These are phyloP conservation scores for Sorex araneus DNA, from an alignment of 2,113 vertebrate species.

Conservation along the genomic window DNA sequence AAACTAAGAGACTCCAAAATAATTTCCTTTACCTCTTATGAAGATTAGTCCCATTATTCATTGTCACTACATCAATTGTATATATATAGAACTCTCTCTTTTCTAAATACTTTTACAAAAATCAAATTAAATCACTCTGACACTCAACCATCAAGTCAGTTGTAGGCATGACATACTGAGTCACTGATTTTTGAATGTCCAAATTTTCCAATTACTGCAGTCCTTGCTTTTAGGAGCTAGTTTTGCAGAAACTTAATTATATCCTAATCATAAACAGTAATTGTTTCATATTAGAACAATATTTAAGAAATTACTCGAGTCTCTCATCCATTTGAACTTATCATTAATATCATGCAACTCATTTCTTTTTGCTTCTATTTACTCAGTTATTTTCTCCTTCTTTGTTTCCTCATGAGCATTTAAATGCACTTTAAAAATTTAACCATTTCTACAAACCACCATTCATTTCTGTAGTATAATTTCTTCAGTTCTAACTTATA, in stretches of 20 bases:
- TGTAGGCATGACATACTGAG: conserved; percentile 50
- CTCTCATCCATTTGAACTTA: conserved; percentile 53
- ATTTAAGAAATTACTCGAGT: conserved; percentile 74
- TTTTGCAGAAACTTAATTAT: conserved; percentile 74
- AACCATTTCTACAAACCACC: not conserved
- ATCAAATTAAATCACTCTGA: conserved; percentile 63
- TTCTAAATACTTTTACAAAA: conserved; percentile 57
- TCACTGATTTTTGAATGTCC: conserved; percentile 62
- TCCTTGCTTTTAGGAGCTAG: conserved; percentile 40
- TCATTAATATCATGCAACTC: conserved; percentile 15
- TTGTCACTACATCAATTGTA: conserved; percentile 63
- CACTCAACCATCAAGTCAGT: conserved; percentile 33
- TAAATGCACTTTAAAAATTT: conserved; percentile 54
- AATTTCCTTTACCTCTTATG: conserved; percentile 55
- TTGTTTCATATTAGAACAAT: conserved; percentile 73
- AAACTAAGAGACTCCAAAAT: conserved; percentile 73
- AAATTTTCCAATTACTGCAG: conserved; percentile 58
- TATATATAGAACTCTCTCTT: conserved; percentile 21
- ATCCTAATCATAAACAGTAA: conserved; percentile 58
- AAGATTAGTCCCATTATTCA: conserved; percentile 54
- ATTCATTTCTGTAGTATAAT: not conserved
- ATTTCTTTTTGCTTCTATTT: conserved; percentile 43
- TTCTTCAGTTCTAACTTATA: not conserved
- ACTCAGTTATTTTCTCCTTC: conserved; percentile 3
- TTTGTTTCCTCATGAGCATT: not conserved